Conservation (phyloP, 2,888 invertebrate genomes). For the Heteromurus nitidus region DNA sequence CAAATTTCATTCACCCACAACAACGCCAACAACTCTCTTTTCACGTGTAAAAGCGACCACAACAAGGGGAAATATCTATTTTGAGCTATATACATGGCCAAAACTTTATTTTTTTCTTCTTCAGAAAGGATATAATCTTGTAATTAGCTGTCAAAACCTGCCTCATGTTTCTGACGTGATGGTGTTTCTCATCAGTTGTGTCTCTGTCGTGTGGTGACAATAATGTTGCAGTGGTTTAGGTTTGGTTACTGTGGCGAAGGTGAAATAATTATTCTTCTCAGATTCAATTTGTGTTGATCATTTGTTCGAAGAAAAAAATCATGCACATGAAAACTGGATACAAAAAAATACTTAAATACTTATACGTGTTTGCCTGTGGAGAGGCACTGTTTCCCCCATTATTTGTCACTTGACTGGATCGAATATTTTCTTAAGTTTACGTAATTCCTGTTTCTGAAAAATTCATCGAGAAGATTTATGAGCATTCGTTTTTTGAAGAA, state of each 20-base stretch:
- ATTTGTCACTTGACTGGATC: no score
- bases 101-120: neutral
- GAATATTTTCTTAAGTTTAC: no score
- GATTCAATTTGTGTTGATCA: no score
- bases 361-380: no score
- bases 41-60: neutral
- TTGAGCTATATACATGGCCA: neutral
- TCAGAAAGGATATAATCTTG: constrained; percentile 15
- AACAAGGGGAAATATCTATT: neutral
- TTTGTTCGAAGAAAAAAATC: no score
- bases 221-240: neutral
- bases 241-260: constrained; percentile 5
- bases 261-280: neutral
- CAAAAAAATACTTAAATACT: no score
- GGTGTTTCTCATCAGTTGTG: neutral
- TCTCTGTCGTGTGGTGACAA: neutral
- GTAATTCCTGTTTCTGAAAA: no score
- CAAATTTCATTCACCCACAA: constrained; percentile 17
- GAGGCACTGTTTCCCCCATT: no score
- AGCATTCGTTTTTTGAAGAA: no score
- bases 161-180: constrained; percentile 38
- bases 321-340: no score
- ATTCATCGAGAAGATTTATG: no score
- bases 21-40: constrained; percentile 10
- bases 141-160: constrained; percentile 46